These are phyloP conservation scores for Nannospalax galili DNA, from an alignment of 2,113 vertebrate species.

Conservation along the genomic window DNA sequence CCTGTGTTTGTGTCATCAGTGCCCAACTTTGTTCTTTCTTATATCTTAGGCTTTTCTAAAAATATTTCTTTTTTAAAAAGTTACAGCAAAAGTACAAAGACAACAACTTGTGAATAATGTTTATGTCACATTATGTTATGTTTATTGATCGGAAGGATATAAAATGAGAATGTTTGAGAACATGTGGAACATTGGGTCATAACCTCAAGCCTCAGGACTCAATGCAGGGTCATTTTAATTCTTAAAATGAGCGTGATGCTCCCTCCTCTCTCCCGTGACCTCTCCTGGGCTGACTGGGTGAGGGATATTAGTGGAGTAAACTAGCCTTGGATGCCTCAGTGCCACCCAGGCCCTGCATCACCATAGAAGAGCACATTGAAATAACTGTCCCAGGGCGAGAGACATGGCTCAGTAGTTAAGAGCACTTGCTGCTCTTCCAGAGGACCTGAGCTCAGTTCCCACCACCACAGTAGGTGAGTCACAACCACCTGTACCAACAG, in stretches of 20 bases:
- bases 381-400: no score
- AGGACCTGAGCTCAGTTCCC: neutral
- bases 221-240: no score
- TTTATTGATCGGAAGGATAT: neutral
- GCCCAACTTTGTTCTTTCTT: neutral
- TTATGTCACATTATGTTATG: neutral
- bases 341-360: neutral
- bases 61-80: neutral
- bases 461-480: rapidly evolving
- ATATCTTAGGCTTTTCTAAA: neutral
- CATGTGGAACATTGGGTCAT: neutral
- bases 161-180: neutral
- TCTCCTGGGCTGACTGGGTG: no score
- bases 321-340: no score
- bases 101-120: neutral
- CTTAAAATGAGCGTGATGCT: neutral
- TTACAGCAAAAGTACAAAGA: neutral
- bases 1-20: neutral
- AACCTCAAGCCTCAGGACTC: no score
- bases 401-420: no score
- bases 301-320: neutral
- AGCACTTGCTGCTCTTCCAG: neutral
- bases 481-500: neutral
- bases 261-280: neutral
- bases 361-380: neutral